Base-by-base conservation (phyloP, 1,140 invertebrate species). In the Drosophila ananassae region DNA sequence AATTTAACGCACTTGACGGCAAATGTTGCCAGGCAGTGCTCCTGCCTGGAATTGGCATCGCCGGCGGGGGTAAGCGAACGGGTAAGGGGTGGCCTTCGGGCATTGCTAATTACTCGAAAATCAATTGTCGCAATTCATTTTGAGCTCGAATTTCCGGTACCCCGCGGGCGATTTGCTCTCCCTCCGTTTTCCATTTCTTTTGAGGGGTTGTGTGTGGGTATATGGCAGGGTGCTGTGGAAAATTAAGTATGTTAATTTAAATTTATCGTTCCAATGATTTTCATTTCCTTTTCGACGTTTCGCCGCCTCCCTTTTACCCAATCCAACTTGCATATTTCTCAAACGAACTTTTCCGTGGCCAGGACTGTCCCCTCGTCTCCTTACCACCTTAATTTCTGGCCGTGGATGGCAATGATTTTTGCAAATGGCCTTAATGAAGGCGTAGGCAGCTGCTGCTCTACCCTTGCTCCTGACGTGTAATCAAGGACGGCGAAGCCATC, bases 211-310 rank as follows among this genome's bases (percentile, higher is more conserved):
- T 10, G n/a, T 39, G 24, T 30, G n/a, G 28, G 24, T 30, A 12
- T 22, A 48, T 39, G 25, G 17, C 47, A 17, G 48, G 48, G 61
- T 51, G 37, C 54, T 74, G 57, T 57, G 79, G 63, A 63, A 81
- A 85, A 89, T 85, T 82, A 82, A 85, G 83, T 87, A 85, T 87
- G 82, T 78, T 79, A 87, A 85, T 87, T 78, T 89, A 79, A 89
- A 82, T 89, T 89, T 73, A 73, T 82, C 82, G 83, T 87, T 82
- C 69, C 74, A 82, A 89, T 87, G 78, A 87, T 75, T 87, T 87
- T 76, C 69, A 81, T 67, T 81, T 80, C 79, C 54, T 63, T 50
- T 72, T 73, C 25, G 50, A 21, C 59, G 44, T 58, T 61, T 54
- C 57, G 3, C 48, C 54, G 4, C 10, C 13, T 44, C 13, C 41